Percentiles rank a stretch among this genome's conserved stretches.
Conservation (phyloP, 2,888 invertebrate species). For the Mystacides longicornis region DNA sequence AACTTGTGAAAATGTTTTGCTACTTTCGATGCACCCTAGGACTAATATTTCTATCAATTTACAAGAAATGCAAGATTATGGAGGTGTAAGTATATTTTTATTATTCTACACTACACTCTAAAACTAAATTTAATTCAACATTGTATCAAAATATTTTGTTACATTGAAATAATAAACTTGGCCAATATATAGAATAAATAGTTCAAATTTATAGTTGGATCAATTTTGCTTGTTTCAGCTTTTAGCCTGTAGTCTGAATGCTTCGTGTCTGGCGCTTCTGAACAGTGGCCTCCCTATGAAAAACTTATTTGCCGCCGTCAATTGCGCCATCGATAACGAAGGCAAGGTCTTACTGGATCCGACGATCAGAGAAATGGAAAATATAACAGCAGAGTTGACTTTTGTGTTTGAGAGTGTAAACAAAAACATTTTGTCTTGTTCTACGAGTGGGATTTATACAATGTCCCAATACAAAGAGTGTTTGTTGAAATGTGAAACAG, state of each 20-base stretch:
- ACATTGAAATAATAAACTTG: no score
- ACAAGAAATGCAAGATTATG: slow-evolving; percentile 81
- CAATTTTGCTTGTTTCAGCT: slow-evolving; percentile 46
- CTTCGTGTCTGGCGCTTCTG: slow-evolving; percentile 72
- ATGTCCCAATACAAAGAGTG: slow-evolving; percentile 60
- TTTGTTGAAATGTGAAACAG: slow-evolving; percentile 55
- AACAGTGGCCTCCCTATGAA: slow-evolving; percentile 80
- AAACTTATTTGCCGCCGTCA: slow-evolving; percentile 71
- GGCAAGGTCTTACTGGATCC: slow-evolving; percentile 61
- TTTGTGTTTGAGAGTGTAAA: slow-evolving; percentile 67
- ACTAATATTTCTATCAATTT: slow-evolving; percentile 70
- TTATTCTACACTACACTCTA: no score
- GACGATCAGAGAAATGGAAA: slow-evolving; percentile 40
- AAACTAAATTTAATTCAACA: no score
- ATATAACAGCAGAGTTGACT: slow-evolving; percentile 56
- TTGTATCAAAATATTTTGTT: no score
- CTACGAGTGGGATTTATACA: slow-evolving; percentile 64
- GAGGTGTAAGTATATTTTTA: slow-evolving; percentile 63
- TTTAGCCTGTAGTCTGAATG: slow-evolving; percentile 74
- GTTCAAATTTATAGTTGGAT: neutral
- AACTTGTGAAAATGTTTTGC: slow-evolving; percentile 67
- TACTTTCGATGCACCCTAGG: slow-evolving; percentile 69
- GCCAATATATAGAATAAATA: no score
- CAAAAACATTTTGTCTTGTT: slow-evolving; percentile 52
- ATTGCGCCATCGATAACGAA: slow-evolving; percentile 58